Base-by-base conservation (phyloP, 2,888 invertebrate genomes). In the Trichacis sp. region DNA sequence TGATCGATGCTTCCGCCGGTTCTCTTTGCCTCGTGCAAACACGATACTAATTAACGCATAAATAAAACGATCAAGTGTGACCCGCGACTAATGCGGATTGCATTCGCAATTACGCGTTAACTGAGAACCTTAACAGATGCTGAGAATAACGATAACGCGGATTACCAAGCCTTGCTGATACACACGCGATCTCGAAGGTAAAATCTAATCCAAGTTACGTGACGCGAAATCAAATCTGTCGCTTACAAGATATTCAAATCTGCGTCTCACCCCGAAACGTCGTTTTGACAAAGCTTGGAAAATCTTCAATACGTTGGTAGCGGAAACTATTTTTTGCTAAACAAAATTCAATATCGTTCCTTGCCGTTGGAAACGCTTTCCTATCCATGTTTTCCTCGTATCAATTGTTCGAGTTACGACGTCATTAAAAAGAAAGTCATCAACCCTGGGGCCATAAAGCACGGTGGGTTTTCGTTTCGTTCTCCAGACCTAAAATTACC, bases 401-500 rank as follows among this genome's bases (percentile, higher is more conserved):
- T 42, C 20, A n/a, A n/a, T n/a, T n/a, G n/a, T n/a, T n/a, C n/a
- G n/a, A n/a, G n/a, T n/a, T n/a, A n/a, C n/a, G n/a, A n/a, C n/a
- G n/a, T n/a, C n/a, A n/a, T n/a, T n/a, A n/a, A n/a, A n/a, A 36
- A 62, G 49, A 40, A 46, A 46, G 46, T 46, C 43, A 40, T 63
- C 51, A 52, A 52, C 15, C 33, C 19, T 33, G 43, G 51, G 12
- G 38, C 24, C 30, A 49, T 49, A 53, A 43, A 38, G 17, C 43
- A 24, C 24, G 33, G 19, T 15, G 49, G 52, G 64, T 53, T 64
- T 58, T 61, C 48, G 54, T 61, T 51, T 50, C 29, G 46, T 38
- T 36, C 56, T 30, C 42, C 43, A 63, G 15, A 62, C 64, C 62
- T 62, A 65, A 69, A 67, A 67, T 67, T 69, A 69, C 64, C 52